Conservation (phyloP, 2,888 invertebrate species). For the Nasonia oneida region DNA sequence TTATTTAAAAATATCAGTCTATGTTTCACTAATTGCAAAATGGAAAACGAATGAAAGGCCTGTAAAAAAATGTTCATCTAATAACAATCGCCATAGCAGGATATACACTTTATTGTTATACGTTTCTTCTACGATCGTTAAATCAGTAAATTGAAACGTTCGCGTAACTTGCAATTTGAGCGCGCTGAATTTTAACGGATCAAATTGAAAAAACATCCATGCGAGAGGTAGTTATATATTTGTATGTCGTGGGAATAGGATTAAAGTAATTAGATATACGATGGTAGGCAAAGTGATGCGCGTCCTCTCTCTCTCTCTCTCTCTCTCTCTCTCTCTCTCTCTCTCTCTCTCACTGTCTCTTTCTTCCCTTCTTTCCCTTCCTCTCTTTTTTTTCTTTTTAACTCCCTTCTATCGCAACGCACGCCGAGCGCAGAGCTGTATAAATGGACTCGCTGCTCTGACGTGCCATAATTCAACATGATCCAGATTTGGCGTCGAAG, state of each 20-base stretch:
- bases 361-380: not conserved
- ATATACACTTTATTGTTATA: not conserved
- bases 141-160: not conserved
- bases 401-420: not conserved
- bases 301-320: not conserved
- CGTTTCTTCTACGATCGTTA: not conserved
- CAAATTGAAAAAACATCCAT: not conserved
- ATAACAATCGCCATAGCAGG: too few relatives aligned
- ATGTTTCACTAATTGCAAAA: too few relatives aligned
- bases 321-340: not conserved
- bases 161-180: not conserved
- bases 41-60: too few relatives aligned
- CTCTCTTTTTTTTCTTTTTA: not conserved
- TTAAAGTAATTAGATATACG: slow-evolving; percentile 25
- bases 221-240: not conserved
- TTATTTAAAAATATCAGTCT: too few relatives aligned
- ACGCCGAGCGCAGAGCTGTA: not conserved
- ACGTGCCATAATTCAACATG: slow-evolving; percentile 43
- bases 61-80: too few relatives aligned
- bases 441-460: slow-evolving; percentile 33
- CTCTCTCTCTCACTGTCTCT: not conserved
- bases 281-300: not conserved
- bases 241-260: not conserved
- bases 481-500: slow-evolving; percentile 44
- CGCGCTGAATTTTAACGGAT: not conserved